Conservation (phyloP, 1,140 invertebrate genomes). For the Microplitis mediator region DNA sequence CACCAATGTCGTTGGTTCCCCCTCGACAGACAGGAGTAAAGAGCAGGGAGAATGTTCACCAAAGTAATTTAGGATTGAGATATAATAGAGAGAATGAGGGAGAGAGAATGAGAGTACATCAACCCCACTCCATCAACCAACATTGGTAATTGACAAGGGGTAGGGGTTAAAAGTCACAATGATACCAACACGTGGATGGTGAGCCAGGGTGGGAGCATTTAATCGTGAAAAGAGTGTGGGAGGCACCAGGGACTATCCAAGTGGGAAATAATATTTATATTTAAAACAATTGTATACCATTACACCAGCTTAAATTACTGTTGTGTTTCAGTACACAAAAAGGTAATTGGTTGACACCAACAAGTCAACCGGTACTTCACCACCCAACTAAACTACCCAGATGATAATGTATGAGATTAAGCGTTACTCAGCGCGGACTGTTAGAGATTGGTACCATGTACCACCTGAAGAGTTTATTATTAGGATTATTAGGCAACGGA, state of each 20-base stretch:
- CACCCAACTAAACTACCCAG: too few species aligned
- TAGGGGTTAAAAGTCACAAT: constrained; percentile 20
- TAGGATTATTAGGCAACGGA: neutral
- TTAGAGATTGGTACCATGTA: too few species aligned
- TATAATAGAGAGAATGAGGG: constrained; percentile 35
- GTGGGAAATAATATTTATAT: neutral
- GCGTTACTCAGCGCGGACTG: too few species aligned
- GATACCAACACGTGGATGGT: neutral
- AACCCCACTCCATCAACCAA: constrained; percentile 41
- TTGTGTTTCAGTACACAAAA: too few species aligned
- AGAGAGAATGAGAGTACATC: constrained; percentile 11
- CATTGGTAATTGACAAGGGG: constrained; percentile 15
- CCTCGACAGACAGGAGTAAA: constrained; percentile 7
- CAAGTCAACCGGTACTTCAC: too few species aligned
- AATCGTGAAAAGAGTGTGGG: neutral
- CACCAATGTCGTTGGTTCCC: constrained; percentile 2
- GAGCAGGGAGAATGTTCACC: constrained; percentile 51
- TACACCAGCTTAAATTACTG: neutral
- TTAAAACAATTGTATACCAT: too few species aligned
- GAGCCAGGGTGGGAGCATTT: neutral
- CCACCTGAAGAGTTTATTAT: too few species aligned
- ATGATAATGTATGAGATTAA: too few species aligned
- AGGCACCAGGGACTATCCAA: neutral
- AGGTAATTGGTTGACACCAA: too few species aligned
- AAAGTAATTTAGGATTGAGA: constrained; percentile 43